Percentiles rank a stretch among this genome's conserved stretches.
Evolutionary conservation across 2,113 vertebrate genomes (phyloP).

Genomic region (Dissostichus mawsoni): DNA sequence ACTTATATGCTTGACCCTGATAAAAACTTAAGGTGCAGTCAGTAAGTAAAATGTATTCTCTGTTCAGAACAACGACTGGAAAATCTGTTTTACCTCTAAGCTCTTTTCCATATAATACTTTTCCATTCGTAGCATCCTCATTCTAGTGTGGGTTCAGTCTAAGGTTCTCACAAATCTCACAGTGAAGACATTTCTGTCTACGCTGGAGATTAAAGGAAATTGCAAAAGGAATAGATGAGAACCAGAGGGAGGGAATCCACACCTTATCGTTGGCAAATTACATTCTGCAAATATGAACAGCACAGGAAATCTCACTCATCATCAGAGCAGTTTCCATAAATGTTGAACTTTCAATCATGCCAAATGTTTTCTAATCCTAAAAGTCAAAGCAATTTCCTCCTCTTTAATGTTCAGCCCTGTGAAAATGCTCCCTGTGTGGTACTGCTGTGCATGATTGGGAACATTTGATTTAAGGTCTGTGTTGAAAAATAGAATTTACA

Average conservation of each 20-base stretch:
- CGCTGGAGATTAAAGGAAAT: neutral
- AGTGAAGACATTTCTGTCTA: neutral
- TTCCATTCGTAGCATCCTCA: conserved; percentile 15
- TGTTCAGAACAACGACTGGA: conserved; percentile 14
- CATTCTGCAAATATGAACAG: neutral
- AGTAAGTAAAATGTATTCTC: conserved; percentile 29
- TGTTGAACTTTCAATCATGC: neutral
- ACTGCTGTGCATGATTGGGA: neutral
- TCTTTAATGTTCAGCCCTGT: neutral
- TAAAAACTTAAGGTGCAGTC: conserved; percentile 17
- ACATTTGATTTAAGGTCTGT: neutral
- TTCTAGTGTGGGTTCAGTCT: conserved; percentile 8
- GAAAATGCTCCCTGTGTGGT: neutral
- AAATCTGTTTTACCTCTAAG: conserved; percentile 30
- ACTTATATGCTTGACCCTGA: conserved; percentile 1
- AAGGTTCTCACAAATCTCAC: conserved; percentile 21
- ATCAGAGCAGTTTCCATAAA: neutral
- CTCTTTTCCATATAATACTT: neutral
- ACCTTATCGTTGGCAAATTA: conserved; percentile 14
- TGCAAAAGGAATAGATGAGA: neutral
- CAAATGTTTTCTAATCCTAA: neutral
- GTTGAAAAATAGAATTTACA: neutral
- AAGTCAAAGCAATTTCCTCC: neutral
- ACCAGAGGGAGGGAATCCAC: neutral
- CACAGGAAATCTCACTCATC: conserved; percentile 17